These are phyloP conservation scores for Artibeus jamaicensis DNA, from an alignment of 2,797 vertebrate genomes.

Conservation along the genomic window DNA sequence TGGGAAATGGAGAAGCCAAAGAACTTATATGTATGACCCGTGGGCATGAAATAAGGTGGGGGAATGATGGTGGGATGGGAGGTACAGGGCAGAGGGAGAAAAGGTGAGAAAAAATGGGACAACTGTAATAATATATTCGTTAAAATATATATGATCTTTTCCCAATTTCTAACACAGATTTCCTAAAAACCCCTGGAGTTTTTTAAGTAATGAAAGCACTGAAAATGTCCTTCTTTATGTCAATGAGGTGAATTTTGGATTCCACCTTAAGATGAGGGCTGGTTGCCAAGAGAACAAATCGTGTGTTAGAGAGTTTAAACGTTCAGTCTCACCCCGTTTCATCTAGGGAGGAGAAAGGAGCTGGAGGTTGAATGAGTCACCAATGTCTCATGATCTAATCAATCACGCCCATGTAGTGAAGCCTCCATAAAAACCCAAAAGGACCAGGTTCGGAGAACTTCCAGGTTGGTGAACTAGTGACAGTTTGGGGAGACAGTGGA, in stretches of 20 bases:
- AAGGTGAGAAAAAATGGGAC: too few species aligned
- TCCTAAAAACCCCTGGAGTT: neutral
- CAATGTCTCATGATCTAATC: neutral
- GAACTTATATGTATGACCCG: too few species aligned
- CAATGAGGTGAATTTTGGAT: neutral
- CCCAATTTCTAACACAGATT: neutral
- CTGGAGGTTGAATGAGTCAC: neutral
- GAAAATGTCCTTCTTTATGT: neutral
- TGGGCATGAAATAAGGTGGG: too few species aligned
- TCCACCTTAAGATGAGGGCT: neutral
- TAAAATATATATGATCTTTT: neutral
- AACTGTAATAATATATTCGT: too few species aligned
- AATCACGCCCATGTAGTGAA: neutral
- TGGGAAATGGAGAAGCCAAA: too few species aligned
- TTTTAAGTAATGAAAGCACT: neutral
- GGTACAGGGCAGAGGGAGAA: too few species aligned
- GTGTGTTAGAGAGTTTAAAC: neutral
- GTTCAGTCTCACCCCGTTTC: neutral
- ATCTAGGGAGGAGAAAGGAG: neutral
- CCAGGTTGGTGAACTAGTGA: neutral
- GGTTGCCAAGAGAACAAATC: neutral
- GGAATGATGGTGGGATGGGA: too few species aligned
- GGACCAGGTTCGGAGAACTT: neutral
- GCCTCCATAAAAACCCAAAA: neutral
- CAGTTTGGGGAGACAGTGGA: neutral